Conservation (phyloP, 1,140 invertebrate species). For the Drosophila arawakana region DNA sequence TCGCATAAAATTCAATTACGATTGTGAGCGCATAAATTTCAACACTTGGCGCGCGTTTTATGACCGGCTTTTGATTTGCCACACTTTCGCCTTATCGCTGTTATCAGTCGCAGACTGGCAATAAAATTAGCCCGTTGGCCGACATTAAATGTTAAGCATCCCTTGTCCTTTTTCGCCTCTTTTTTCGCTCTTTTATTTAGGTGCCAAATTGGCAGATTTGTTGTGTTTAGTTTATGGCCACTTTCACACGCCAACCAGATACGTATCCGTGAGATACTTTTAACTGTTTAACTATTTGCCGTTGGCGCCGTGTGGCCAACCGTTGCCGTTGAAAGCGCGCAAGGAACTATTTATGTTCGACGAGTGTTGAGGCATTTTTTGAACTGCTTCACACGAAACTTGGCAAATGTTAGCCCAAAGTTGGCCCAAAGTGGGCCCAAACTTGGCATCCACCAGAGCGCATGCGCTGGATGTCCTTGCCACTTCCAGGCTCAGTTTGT, state of each 20-base stretch:
- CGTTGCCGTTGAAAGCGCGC: conserved; percentile 76
- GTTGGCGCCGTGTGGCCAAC: conserved; percentile 40
- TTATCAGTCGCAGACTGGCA: conserved; percentile 57
- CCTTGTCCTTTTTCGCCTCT: not conserved
- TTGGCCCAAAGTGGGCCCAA: conserved; percentile 44
- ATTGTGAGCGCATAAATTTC: conserved; percentile 69
- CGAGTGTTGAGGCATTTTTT: conserved; percentile 67
- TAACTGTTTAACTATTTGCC: conserved; percentile 1
- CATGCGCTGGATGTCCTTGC: conserved; percentile 58
- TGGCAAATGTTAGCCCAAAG: conserved; percentile 43
- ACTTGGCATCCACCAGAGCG: conserved; percentile 66
- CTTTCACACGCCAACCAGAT: conserved; percentile 28
- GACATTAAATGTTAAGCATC: conserved; percentile 64
- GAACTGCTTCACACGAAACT: conserved; percentile 32
- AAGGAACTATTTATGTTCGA: conserved; percentile 68
- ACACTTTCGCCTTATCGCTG: conserved; percentile 64
- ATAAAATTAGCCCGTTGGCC: conserved; percentile 66
- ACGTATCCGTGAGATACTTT: conserved; percentile 17
- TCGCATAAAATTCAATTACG: conserved; percentile 79
- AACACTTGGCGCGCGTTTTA: conserved; percentile 69
- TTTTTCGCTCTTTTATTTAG: conserved; percentile 5
- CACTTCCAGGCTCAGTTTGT: conserved; percentile 57
- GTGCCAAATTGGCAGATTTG: conserved; percentile 57
- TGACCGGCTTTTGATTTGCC: conserved; percentile 70
- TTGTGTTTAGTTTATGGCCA: conserved; percentile 10